These are phyloP conservation scores for Scaptomyza montana DNA, from an alignment of 1,140 invertebrate genomes.

Conservation along the genomic window DNA sequence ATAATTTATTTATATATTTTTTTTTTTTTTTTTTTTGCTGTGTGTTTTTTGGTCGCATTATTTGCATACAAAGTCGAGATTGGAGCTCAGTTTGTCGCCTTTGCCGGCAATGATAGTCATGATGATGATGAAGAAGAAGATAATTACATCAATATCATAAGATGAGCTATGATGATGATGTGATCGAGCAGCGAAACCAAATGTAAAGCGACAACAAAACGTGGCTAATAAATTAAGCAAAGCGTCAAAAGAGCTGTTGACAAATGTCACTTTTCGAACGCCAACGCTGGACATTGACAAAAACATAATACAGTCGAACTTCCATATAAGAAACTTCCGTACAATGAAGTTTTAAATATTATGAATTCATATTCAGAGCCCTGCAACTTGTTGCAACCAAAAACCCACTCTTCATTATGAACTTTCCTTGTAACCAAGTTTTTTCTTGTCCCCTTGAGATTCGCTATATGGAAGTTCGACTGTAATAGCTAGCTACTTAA, in stretches of 20 bases:
- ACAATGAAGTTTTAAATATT: too few species aligned
- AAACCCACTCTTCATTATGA: too few species aligned
- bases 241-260: constrained; percentile 54
- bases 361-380: too few species aligned
- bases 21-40: neutral
- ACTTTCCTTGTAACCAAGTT: too few species aligned
- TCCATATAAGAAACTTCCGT: too few species aligned
- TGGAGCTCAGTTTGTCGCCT: constrained; percentile 20
- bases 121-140: neutral
- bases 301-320: neutral
- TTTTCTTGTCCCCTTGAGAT: too few species aligned
- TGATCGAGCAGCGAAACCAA: constrained; percentile 35
- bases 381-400: too few species aligned
- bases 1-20: constrained; percentile 13
- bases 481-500: neutral
- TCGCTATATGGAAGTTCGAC: too few species aligned
- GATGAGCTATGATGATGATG: constrained; percentile 35
- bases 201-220: constrained; percentile 51
- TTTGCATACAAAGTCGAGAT: constrained; percentile 46
- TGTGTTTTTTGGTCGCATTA: constrained; percentile 29
- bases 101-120: constrained; percentile 22
- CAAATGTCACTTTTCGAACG: constrained; percentile 51
- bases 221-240: constrained; percentile 58
- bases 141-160: constrained; percentile 14
- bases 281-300: constrained; percentile 29